Base-by-base conservation (phyloP, 2,888 invertebrate genomes). In the Colletes collaris region DNA sequence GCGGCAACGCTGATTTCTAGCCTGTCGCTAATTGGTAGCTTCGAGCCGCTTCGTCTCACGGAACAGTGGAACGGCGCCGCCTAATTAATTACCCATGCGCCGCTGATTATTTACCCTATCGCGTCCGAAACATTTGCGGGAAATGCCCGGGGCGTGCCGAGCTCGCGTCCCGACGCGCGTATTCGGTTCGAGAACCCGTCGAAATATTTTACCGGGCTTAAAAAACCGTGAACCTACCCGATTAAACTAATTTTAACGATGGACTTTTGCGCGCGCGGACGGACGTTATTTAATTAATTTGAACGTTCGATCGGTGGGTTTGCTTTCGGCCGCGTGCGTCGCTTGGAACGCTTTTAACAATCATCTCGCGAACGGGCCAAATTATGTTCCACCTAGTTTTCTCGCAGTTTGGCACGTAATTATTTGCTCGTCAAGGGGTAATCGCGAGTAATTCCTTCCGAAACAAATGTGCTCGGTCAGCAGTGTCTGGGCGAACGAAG, bases 31-130 rank as follows among this genome's bases (percentile, higher is more conserved):
- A 67, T 76, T 76, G 63, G 58, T 63, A 71, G 58, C 35, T 44
- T 59, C 66, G 58, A 52, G 40, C 53, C 49, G 40, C 55, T 65
- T 65, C 50, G 64, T 58, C 16, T n/a, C 19, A 8, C 44, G 16
- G 2, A 55, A 52, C 64, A 46, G n/a, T 58, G 52, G 52, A 77
- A 35, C 56, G 10, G 44, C 56, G 37, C 37, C n/a, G 58, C 40
- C 27, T 64, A 58, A 58, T 79, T 79, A 79, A 63, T 76, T 63
- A 67, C 62, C 63, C 40, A 65, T 49, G 56, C 19, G 5, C 16
- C 67, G 5, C 16, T 50, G 8, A 58, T 59, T 68, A 56, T 71
- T 68, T 59, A 59, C 59, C 35, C 59, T 53, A 37, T 52, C 52
- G 49, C 46, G 46, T 16, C 46, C 3, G 6, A 3, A 50, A 7